phyloP scores from a whole-genome alignment of 2,888 invertebrate genomes.

The Melanotus villosus region DNA sequence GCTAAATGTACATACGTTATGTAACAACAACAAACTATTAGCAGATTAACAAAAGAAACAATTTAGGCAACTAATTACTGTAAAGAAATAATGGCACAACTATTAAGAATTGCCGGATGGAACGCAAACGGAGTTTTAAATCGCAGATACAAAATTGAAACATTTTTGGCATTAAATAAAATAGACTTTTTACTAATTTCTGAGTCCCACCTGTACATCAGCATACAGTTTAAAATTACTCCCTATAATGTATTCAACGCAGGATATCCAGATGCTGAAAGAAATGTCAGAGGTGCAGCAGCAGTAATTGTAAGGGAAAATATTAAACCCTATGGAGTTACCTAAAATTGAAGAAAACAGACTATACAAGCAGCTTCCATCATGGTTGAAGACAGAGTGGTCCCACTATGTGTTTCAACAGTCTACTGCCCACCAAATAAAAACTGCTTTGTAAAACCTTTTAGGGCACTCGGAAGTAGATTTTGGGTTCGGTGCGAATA shows the following conservation, averaged over 20 bases:
- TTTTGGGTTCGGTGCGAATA: slow-evolving; percentile 23
- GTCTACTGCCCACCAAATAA: slow-evolving; percentile 15
- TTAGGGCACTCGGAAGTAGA: slow-evolving; percentile 17
- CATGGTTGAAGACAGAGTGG: neutral
- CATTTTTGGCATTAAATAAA: neutral
- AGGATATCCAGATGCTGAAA: slow-evolving; percentile 8
- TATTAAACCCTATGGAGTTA: neutral
- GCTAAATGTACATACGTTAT: too few species aligned
- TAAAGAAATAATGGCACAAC: neutral
- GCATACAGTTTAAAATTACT: neutral
- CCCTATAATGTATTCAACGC: neutral
- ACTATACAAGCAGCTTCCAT: slow-evolving; percentile 2
- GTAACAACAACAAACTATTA: too few species aligned
- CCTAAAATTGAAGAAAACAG: slow-evolving; percentile 2
- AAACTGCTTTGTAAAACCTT: neutral
- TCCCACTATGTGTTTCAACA: slow-evolving; percentile 11
- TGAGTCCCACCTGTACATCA: neutral
- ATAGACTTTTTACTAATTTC: neutral
- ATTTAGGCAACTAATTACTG: neutral
- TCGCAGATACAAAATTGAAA: neutral
- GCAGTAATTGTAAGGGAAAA: slow-evolving; percentile 1
- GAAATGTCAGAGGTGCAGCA: slow-evolving; percentile 3
- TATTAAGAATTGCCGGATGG: neutral
- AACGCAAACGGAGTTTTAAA: neutral
- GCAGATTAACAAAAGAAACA: neutral